These are phyloP conservation scores for Crenichthys baileyi DNA, from an alignment of 2,797 vertebrate species.

Conservation along the genomic window DNA sequence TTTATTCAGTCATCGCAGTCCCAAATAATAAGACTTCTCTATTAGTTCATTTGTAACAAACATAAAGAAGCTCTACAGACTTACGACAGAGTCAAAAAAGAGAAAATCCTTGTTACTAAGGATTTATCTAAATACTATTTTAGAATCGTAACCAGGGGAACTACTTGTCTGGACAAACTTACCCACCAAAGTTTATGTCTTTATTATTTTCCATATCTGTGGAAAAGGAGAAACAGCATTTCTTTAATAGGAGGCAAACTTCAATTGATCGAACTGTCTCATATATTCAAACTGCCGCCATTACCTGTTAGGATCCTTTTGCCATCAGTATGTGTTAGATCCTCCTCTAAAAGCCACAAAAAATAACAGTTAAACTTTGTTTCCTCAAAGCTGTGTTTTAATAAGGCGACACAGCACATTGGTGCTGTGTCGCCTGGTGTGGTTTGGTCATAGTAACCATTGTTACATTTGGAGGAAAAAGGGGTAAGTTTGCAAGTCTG, in stretches of 20 bases:
- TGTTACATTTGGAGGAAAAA: no score
- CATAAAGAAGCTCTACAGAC: neutral
- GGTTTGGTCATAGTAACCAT: no score
- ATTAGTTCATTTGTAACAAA: neutral
- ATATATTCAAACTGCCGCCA: neutral
- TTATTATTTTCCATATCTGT: constrained; percentile 81
- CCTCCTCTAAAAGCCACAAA: constrained; percentile 77
- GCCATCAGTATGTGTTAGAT: constrained; percentile 81
- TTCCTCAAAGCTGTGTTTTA: neutral
- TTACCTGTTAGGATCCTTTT: constrained; percentile 86
- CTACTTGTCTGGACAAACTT: constrained; percentile 39
- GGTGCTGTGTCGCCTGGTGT: no score
- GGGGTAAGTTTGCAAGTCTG: no score
- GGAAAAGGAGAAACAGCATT: constrained; percentile 32
- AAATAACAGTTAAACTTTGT: neutral
- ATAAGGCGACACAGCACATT: neutral
- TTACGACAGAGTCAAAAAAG: neutral
- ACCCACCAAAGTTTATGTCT: constrained; percentile 88
- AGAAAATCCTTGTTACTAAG: neutral
- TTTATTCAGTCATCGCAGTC: neutral
- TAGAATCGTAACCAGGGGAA: neutral
- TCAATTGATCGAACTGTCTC: neutral
- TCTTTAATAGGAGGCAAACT: neutral
- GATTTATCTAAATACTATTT: neutral
- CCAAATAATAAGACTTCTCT: neutral